phyloP scores from a whole-genome alignment of 2,888 invertebrate genomes.

The Frankliniella fusca region DNA sequence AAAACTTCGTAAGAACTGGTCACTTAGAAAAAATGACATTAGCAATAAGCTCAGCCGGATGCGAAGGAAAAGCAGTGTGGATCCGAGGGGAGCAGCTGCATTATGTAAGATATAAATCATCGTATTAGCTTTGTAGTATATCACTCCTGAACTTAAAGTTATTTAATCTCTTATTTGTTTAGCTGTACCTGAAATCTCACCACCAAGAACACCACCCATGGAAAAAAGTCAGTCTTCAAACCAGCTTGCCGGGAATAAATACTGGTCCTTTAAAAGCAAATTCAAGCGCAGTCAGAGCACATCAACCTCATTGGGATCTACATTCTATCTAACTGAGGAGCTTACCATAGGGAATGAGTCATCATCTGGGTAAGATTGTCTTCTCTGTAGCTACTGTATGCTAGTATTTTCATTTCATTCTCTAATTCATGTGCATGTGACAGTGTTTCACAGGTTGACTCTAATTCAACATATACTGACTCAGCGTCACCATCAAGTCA shows the following conservation, averaged over 20 bases:
- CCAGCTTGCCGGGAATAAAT: conserved; percentile 44
- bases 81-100: neutral
- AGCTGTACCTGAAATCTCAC: conserved; percentile 32
- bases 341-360: neutral
- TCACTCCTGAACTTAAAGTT: neutral
- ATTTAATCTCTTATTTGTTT: conserved; percentile 25
- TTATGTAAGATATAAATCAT: neutral
- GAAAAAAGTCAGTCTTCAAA: neutral
- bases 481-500: conserved; percentile 26
- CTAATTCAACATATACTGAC: conserved; percentile 2
- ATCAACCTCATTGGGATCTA: conserved; percentile 48
- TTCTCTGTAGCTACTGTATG: neutral
- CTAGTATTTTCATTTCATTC: neutral
- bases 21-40: conserved; percentile 54
- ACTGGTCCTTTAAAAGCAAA: conserved; percentile 59
- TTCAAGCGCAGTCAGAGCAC: conserved; percentile 57
- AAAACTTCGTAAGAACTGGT: conserved; percentile 61
- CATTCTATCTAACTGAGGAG: neutral
- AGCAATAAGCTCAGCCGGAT: conserved; percentile 55
- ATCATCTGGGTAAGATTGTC: neutral
- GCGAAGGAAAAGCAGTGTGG: conserved; percentile 46
- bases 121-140: neutral
- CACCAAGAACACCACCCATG: conserved; percentile 32
- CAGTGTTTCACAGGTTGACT: neutral
- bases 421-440: neutral